phyloP scores from a whole-genome alignment of 2,797 vertebrate genomes.

The Balearica regulorum region DNA sequence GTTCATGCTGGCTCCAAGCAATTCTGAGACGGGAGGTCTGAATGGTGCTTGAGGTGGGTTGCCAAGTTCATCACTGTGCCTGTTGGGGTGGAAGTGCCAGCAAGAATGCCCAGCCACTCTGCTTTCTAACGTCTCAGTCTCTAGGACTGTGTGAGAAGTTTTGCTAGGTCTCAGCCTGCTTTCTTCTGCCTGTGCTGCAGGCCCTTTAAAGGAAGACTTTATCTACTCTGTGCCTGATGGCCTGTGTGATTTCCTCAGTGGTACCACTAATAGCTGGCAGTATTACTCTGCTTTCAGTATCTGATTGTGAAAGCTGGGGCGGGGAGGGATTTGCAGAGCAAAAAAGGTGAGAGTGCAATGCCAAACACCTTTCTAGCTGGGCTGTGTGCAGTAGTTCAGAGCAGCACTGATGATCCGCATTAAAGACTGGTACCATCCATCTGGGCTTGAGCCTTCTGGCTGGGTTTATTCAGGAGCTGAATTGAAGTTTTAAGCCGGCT shows the following conservation, averaged over 20 bases:
- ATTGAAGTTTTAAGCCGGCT: background rate
- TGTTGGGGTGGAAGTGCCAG: background rate
- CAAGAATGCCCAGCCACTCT: background rate
- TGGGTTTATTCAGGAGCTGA: background rate
- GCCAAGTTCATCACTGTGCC: background rate
- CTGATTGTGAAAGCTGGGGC: rapidly evolving
- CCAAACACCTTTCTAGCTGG: background rate
- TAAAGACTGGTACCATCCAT: background rate
- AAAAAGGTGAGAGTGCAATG: background rate
- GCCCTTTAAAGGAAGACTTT: background rate
- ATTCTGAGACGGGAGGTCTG: background rate
- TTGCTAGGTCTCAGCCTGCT: background rate
- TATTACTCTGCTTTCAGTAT: background rate
- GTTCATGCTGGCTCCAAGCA: background rate
- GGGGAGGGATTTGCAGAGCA: background rate
- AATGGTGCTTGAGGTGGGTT: background rate
- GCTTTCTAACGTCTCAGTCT: background rate
- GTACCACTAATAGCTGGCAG: background rate
- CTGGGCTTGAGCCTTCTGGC: background rate
- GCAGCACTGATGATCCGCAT: rapidly evolving
- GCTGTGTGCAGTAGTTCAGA: background rate
- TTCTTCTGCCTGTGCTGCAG: background rate
- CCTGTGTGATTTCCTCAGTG: background rate
- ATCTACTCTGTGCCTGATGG: background rate
- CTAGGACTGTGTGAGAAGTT: background rate